These are phyloP conservation scores for Microcebus jonahi DNA, from an alignment of 2,113 vertebrate species.

Conservation along the genomic window DNA sequence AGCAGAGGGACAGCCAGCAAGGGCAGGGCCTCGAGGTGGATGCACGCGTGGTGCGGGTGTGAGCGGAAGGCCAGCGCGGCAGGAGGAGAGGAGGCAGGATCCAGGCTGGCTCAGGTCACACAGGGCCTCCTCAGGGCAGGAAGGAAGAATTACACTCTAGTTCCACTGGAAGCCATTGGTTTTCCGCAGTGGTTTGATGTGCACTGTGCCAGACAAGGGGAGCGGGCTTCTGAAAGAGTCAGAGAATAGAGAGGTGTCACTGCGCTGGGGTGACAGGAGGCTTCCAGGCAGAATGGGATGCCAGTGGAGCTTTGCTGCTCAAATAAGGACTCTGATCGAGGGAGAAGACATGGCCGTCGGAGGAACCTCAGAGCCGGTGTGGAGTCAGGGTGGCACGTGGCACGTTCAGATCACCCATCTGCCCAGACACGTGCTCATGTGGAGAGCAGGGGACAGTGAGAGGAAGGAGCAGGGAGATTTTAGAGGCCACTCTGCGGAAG, in stretches of 20 bases:
- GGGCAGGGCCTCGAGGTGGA: neutral
- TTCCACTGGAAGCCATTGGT: neutral
- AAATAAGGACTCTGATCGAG: neutral
- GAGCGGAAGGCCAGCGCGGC: neutral
- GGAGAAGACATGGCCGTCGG: neutral
- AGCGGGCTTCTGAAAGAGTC: neutral
- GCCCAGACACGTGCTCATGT: fast-evolving
- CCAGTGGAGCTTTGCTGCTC: neutral
- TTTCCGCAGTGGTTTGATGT: neutral
- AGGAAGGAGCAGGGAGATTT: neutral
- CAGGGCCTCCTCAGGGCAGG: neutral
- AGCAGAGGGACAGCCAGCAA: neutral
- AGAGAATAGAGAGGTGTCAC: neutral
- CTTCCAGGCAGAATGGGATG: neutral
- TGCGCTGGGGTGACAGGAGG: neutral
- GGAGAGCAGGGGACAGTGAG: neutral
- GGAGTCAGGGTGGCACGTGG: neutral
- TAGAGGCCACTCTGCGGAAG: constrained; percentile 66
- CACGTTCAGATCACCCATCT: no score
- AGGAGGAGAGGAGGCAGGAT: neutral
- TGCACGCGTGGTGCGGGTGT: neutral
- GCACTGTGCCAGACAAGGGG: neutral
- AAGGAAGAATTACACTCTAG: neutral
- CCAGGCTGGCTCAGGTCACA: neutral
- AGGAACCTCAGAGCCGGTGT: neutral